phyloP scores from a whole-genome alignment of 2,797 vertebrate species.

The Salarias fasciatus region DNA sequence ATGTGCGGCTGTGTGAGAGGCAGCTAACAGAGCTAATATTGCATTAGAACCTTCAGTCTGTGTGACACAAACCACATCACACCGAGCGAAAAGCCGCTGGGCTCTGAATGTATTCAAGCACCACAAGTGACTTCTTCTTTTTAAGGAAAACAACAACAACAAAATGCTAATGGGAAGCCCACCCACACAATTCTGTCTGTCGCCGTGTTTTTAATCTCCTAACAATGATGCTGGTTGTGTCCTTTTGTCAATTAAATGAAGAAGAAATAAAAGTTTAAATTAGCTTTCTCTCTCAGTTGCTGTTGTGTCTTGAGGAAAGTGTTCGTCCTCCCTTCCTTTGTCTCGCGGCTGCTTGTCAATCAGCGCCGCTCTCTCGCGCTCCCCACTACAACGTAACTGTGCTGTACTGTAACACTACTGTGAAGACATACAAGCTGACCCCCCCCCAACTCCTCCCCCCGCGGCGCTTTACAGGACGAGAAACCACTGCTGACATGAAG shows the following conservation, averaged over 20 bases:
- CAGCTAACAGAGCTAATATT: conserved; percentile 60
- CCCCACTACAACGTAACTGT: conserved; percentile 54
- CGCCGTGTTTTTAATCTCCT: conserved; percentile 38
- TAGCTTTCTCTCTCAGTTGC: conserved; percentile 47
- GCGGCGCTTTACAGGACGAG: conserved; percentile 13
- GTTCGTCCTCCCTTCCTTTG: conserved; percentile 42
- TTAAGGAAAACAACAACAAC: conserved; percentile 13
- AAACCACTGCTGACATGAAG: conserved; percentile 49
- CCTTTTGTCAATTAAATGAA: conserved; percentile 40
- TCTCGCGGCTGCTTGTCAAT: conserved; percentile 38
- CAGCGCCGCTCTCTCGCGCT: conserved; percentile 34
- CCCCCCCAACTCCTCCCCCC: conserved; percentile 29
- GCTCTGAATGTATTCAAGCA: conserved; percentile 80
- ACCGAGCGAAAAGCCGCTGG: conserved; percentile 51
- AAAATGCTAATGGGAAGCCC: conserved; percentile 48
- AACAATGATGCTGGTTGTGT: conserved; percentile 52
- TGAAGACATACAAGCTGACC: conserved; percentile 58
- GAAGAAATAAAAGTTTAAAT: conserved; percentile 31
- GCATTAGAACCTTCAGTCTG: conserved; percentile 50
- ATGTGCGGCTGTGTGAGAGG: conserved; percentile 53
- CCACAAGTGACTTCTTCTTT: conserved; percentile 80
- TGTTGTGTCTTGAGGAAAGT: conserved; percentile 45
- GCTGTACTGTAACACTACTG: conserved; percentile 70
- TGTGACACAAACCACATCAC: conserved; percentile 61
- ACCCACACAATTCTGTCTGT: conserved; percentile 43